Base-by-base conservation (phyloP, 1,140 invertebrate genomes). In the Drosophila arawakana region DNA sequence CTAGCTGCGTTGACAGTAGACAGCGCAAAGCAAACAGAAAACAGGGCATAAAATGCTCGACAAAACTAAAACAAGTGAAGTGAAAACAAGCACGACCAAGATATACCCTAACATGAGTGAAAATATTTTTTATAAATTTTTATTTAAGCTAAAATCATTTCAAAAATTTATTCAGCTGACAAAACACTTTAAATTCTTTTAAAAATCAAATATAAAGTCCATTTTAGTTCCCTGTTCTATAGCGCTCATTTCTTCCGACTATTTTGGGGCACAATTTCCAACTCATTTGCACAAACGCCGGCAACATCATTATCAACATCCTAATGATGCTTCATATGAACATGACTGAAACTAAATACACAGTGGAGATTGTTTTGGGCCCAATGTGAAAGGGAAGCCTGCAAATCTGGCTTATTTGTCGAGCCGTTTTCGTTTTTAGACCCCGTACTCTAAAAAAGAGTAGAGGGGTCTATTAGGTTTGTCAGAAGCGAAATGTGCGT, bases 241-340 rank as follows among this genome's bases (percentile, higher is more conserved):
- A 65, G 52, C 1, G 66, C 25, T 58, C 50, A 65, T 52, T 43
- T 70, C 43, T 54, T 21, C n/a, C 13, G 6, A 15, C n/a, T 61
- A 44, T 35, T 35, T 35, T 71, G 43, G 25, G 2, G 4, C 25
- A 30, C 67, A 73, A 68, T 73, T 81, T 77, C 57, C 63, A 50
- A 70, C 83, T 88, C 83, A 86, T 86, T 86, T 82, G 59, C 61
- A 79, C 82, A 86, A 82, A 74, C 76, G 80, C 80, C 80, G 76
- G 63, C 73, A 41, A 37, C 54, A 11, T 54, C 15, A 54, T 47
- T 25, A 41, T 44, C 50, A 68, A 13, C 63, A 71, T 71, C 52
- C 76, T 44, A 34, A 39, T 41, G 46, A 35, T 61, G 44, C 61
- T 39, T 47, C 34, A 39, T 49, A 71, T 34, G 72, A 66, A 49